Conservation (phyloP, 2,113 vertebrate species). For the Chaetodon auriga region DNA sequence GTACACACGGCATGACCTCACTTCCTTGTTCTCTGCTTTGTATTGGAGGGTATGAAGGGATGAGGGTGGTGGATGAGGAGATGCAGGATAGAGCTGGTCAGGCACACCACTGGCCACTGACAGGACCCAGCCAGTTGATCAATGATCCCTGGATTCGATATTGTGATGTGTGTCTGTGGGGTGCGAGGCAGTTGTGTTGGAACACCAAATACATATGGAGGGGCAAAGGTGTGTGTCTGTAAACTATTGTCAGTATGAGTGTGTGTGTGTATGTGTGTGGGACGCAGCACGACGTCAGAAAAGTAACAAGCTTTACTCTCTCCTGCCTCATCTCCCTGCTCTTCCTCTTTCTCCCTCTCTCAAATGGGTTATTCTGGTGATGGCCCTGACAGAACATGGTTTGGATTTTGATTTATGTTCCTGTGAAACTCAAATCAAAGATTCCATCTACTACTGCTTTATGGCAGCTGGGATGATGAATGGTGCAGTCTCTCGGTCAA, state of each 20-base stretch:
- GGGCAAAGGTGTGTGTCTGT: conserved; percentile 73
- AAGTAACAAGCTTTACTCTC: conserved; percentile 83
- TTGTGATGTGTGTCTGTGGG: conserved; percentile 43
- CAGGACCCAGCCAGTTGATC: conserved; percentile 84
- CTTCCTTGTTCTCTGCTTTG: conserved; percentile 86
- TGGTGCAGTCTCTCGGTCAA: conserved; percentile 99
- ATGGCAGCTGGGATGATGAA: conserved; percentile 99
- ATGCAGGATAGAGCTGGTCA: conserved; percentile 79
- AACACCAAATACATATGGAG: conserved; percentile 75
- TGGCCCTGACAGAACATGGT: conserved; percentile 99
- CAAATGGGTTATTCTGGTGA: conserved; percentile 99
- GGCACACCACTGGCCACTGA: conserved; percentile 81
- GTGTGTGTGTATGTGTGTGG: conserved; percentile 23
- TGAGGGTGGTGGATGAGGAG: conserved; percentile 66
- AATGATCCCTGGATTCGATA: conserved; percentile 81
- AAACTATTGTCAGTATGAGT: conserved; percentile 46
- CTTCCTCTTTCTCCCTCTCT: conserved; percentile 89
- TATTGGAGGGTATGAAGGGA: conserved; percentile 73
- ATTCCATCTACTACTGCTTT: conserved; percentile 99
- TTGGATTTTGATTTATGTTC: conserved; percentile 99
- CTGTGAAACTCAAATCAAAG: conserved; percentile 99
- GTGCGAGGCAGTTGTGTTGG: conserved; percentile 74
- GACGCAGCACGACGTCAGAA: conserved; percentile 58
- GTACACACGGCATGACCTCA: conserved; percentile 87
- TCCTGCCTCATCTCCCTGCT: conserved; percentile 75